phyloP scores from a whole-genome alignment of 2,888 invertebrate genomes.

The Lochmaea capreae region DNA sequence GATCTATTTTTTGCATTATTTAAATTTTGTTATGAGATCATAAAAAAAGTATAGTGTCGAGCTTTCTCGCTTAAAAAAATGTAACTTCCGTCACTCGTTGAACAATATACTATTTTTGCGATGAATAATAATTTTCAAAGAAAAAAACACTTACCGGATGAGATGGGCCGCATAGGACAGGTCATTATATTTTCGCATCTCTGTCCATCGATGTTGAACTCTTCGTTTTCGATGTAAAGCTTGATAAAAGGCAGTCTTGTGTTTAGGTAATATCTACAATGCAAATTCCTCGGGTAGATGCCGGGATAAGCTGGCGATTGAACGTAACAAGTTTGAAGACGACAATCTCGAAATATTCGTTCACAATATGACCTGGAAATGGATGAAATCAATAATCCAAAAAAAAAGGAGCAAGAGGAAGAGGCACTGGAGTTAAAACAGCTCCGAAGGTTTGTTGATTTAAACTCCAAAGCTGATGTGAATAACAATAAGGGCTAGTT shows the following conservation, averaged over 20 bases:
- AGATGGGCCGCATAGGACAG: slow-evolving; percentile 92
- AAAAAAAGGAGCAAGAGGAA: neutral
- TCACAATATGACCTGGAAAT: slow-evolving; percentile 84
- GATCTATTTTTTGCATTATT: too few relatives aligned
- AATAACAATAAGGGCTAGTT: too few relatives aligned
- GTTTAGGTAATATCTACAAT: slow-evolving; percentile 91
- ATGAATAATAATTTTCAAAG: too few relatives aligned
- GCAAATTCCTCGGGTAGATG: slow-evolving; percentile 89
- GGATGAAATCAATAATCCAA: slow-evolving; percentile 29
- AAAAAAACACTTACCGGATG: slow-evolving; percentile 71
- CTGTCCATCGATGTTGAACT: slow-evolving; percentile 94
- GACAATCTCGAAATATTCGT: slow-evolving; percentile 86
- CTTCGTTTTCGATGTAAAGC: slow-evolving; percentile 91
- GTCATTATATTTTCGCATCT: slow-evolving; percentile 95
- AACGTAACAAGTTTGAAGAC: slow-evolving; percentile 92
- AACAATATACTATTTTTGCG: too few relatives aligned
- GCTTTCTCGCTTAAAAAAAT: too few relatives aligned
- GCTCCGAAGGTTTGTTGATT: too few relatives aligned
- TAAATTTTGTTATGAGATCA: too few relatives aligned
- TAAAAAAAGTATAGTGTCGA: too few relatives aligned
- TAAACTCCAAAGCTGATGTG: too few relatives aligned
- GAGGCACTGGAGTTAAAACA: neutral
- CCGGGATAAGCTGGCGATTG: slow-evolving; percentile 95
- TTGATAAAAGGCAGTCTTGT: slow-evolving; percentile 90
- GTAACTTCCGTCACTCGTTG: too few relatives aligned